These are phyloP conservation scores for Lithobates sylvaticus DNA, from an alignment of 2,797 vertebrate species.

Conservation along the genomic window DNA sequence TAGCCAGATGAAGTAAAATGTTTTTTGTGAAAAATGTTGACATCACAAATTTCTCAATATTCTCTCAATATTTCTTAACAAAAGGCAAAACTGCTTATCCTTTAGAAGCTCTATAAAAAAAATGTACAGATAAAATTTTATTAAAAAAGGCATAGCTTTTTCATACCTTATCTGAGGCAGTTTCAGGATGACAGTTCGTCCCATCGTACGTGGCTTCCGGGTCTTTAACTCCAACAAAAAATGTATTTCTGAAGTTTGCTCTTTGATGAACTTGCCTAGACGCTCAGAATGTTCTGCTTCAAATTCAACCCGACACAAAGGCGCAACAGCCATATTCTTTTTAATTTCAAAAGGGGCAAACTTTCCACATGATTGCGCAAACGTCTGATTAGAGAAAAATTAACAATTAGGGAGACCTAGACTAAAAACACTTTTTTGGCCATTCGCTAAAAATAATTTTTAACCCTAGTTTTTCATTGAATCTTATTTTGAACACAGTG, in stretches of 20 bases:
- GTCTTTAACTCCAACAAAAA: constrained; percentile 84
- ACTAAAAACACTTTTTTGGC: not conserved
- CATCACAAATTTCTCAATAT: too few species aligned
- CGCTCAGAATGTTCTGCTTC: constrained; percentile 81
- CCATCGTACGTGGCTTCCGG: constrained; percentile 78
- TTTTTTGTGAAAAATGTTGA: too few species aligned
- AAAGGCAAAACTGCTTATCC: too few species aligned
- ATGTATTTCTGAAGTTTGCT: constrained; percentile 70
- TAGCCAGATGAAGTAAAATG: too few species aligned
- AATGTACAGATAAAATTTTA: too few species aligned
- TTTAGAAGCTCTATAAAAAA: too few species aligned
- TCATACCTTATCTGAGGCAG: constrained; percentile 70
- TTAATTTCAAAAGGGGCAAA: constrained; percentile 98
- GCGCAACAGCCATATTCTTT: constrained; percentile 92
- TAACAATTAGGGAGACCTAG: not conserved
- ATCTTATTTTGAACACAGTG: too few species aligned
- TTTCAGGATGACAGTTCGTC: constrained; percentile 76
- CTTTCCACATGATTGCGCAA: constrained; percentile 93
- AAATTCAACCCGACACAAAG: constrained; percentile 82
- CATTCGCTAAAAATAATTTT: not conserved
- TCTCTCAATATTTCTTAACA: too few species aligned
- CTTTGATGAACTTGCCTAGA: constrained; percentile 81
- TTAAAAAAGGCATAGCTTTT: too few species aligned
- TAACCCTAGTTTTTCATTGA: not conserved
- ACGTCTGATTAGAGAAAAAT: constrained; percentile 78